Conservation (phyloP, 2,888 invertebrate species). For the Anarsia innoxiella region DNA sequence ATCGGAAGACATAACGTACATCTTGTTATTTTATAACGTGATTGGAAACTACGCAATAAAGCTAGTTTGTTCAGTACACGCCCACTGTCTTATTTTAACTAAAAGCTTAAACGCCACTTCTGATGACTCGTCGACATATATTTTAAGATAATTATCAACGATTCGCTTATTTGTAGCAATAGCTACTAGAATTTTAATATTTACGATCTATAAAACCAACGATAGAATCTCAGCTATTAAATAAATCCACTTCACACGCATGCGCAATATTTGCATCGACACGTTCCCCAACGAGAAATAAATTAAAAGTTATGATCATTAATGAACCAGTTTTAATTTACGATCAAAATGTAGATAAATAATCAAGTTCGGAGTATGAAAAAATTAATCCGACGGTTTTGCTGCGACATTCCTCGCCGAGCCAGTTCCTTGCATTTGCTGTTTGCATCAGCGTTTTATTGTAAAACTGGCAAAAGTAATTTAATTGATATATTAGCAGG, state of each 20-base stretch:
- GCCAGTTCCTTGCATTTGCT: conserved; percentile 29
- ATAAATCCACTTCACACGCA: conserved; percentile 40
- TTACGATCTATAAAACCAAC: conserved; percentile 17
- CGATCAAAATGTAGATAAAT: conserved; percentile 51
- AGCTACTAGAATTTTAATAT: conserved; percentile 14
- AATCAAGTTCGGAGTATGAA: conserved; percentile 43
- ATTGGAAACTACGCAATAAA: no score
- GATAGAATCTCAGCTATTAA: conserved; percentile 33
- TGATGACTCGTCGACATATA: no score
- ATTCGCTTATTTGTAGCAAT: no score
- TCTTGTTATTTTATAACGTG: no score
- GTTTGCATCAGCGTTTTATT: no score
- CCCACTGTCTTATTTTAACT: no score
- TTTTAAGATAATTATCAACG: no score
- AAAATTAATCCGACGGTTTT: conserved; percentile 43
- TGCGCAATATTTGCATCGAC: conserved; percentile 42
- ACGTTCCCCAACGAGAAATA: conserved; percentile 43
- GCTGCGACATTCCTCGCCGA: conserved; percentile 36
- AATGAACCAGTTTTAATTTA: conserved; percentile 65
- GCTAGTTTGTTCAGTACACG: no score
- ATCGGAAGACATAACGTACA: no score
- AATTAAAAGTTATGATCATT: conserved; percentile 63
- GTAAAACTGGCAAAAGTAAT: conserved; percentile 8
- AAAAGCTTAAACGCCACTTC: no score
- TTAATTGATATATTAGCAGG: conserved; percentile 1